Base-by-base conservation (phyloP, 92 coral and sea anemone species). In the Bergia sp. region DNA sequence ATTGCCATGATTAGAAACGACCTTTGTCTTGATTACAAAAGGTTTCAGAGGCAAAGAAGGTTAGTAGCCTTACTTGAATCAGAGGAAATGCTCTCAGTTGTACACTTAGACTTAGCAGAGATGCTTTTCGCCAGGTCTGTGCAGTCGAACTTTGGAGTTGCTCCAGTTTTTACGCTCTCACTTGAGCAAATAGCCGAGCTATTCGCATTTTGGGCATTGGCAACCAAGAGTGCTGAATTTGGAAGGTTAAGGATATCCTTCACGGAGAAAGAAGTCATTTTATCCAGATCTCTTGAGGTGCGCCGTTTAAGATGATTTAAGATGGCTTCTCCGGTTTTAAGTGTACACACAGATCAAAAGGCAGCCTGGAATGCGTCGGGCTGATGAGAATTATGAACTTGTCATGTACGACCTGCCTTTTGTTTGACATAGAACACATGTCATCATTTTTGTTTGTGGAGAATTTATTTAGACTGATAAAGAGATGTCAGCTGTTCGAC, bases 381-480 rank as follows among this genome's bases (percentile, higher is more conserved):
- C 89, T 93, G 98, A 86, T 93, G 91, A 89, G 91, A 93, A 94
- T 91, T 89, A 88, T 85, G 94, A 93, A 95, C 94, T 93, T 94
- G 98, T 95, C 98, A 93, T 92, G 95, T 92, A 90, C 92, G 92
- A 91, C 96, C 92, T 92, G 95, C 93, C 90, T 91, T 80, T 91
- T 89, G 95, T 95, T 84, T 95, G 98, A 95, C 98, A 95, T 93
- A 90, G 93, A 95, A 95, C 98, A 95, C 96, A 95, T 95, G 98
- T 93, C 95, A 95, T 93, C 93, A 93, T 90, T 93, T 96, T 93
- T 95, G 98, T 95, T 95, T 95, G 98, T 90, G 95, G 98, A 95
- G 98, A 95, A 95, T 95, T 95, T 95, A 95, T 95, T 95, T 95
- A 92, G 98, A 94, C 95, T 90, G 98, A 95, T 95, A 95, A 95